Percentiles rank a stretch among this genome's conserved stretches.
phyloP scores from a whole-genome alignment of 2,797 vertebrate genomes.

The Ceyx erithaca region DNA sequence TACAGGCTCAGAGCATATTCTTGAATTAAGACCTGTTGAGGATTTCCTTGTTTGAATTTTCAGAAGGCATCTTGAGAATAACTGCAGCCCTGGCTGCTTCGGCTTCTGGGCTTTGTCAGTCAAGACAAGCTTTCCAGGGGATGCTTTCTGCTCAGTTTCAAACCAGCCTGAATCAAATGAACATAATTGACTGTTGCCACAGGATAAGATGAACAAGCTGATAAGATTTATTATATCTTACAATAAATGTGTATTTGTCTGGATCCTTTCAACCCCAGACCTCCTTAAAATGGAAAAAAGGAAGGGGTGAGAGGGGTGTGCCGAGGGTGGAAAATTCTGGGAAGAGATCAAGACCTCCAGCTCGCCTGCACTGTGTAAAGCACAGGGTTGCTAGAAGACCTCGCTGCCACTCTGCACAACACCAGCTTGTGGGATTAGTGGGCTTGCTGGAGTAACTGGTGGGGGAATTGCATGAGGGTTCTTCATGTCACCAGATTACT shows the following conservation, averaged over 20 bases:
- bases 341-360: neutral
- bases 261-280: neutral
- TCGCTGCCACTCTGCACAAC: neutral
- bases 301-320: neutral
- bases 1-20: neutral
- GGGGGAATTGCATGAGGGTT: fast-evolving
- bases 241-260: slow-evolving; percentile 1
- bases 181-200: slow-evolving; percentile 17
- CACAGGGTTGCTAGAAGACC: neutral
- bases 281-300: slow-evolving; percentile 23
- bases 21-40: neutral
- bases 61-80: slow-evolving; percentile 2
- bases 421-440: neutral
- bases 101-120: slow-evolving; percentile 56
- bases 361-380: neutral
- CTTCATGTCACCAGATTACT: neutral
- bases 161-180: slow-evolving; percentile 28
- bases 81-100: neutral
- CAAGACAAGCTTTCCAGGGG: slow-evolving; percentile 36
- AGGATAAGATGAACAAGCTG: slow-evolving; percentile 58
- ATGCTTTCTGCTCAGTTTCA: slow-evolving; percentile 49
- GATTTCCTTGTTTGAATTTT: slow-evolving; percentile 37
- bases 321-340: neutral
- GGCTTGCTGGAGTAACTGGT: neutral
- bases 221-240: slow-evolving; percentile 57